Conservation (phyloP, 2,888 invertebrate genomes). For the Idaea aversata region DNA sequence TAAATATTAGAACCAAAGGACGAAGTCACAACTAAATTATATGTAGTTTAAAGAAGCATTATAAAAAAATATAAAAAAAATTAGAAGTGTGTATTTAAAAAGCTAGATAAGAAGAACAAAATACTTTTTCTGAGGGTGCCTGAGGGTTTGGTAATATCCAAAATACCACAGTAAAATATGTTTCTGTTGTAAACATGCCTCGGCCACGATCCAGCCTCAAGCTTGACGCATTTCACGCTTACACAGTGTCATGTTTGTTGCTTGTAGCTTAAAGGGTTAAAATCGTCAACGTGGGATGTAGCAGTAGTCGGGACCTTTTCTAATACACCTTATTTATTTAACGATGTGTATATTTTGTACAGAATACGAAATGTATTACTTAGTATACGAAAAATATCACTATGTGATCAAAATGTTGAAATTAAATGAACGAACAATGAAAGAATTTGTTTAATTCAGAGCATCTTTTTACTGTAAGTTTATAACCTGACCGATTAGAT, state of each 20-base stretch:
- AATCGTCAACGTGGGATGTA: neutral
- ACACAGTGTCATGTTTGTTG: neutral
- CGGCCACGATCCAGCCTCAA: too few species aligned
- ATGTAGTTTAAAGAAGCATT: conserved; percentile 36
- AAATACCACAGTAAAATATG: too few species aligned
- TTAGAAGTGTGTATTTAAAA: neutral
- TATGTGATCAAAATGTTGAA: conserved; percentile 51
- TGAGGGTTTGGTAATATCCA: neutral
- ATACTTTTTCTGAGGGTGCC: too few species aligned
- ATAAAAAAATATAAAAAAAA: conserved; percentile 42
- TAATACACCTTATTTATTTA: conserved; percentile 3
- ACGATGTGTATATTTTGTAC: conserved; percentile 40
- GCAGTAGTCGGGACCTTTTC: neutral
- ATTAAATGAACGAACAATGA: conserved; percentile 27
- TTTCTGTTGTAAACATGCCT: too few species aligned
- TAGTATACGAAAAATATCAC: conserved; percentile 43
- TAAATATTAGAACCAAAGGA: conserved; percentile 64
- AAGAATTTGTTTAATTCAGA: conserved; percentile 8
- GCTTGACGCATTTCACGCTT: neutral
- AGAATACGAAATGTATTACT: conserved; percentile 43
- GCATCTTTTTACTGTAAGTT: neutral
- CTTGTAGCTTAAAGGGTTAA: neutral
- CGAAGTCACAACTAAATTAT: conserved; percentile 36
- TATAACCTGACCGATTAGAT: neutral
- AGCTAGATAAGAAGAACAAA: conserved; percentile 10